Conservation (phyloP, 2,113 vertebrate species). For the Tupaia tana region DNA sequence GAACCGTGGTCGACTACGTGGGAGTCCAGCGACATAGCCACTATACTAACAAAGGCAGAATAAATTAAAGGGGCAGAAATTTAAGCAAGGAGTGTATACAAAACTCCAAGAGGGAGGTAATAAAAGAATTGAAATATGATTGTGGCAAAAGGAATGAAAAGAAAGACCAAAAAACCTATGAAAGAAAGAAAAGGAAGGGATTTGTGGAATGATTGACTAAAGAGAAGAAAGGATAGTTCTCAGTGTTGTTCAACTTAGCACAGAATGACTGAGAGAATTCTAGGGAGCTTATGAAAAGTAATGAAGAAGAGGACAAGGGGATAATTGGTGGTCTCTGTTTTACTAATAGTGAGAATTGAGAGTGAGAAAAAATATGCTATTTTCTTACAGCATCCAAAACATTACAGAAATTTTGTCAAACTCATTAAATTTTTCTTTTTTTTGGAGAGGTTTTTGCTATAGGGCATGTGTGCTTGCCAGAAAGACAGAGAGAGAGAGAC, state of each 20-base stretch:
- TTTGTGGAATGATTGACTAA: neutral
- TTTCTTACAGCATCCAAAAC: neutral
- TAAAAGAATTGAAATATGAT: neutral
- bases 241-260: neutral
- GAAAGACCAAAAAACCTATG: neutral
- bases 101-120: neutral
- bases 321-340: neutral
- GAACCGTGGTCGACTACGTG: no score
- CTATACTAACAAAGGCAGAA: no score
- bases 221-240: neutral
- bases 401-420: neutral
- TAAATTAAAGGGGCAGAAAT: neutral
- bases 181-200: neutral
- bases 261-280: neutral
- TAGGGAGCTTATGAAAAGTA: neutral
- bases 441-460: no score
- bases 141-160: constrained; percentile 2
- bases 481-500: no score
- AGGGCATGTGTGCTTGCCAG: no score
- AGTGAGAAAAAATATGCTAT: neutral
- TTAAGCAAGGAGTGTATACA: neutral
- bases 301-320: neutral
- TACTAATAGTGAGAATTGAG: neutral
- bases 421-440: neutral
- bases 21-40: no score